These are phyloP conservation scores for Trichosurus vulpecula DNA, from an alignment of 2,797 vertebrate genomes.

Conservation along the genomic window DNA sequence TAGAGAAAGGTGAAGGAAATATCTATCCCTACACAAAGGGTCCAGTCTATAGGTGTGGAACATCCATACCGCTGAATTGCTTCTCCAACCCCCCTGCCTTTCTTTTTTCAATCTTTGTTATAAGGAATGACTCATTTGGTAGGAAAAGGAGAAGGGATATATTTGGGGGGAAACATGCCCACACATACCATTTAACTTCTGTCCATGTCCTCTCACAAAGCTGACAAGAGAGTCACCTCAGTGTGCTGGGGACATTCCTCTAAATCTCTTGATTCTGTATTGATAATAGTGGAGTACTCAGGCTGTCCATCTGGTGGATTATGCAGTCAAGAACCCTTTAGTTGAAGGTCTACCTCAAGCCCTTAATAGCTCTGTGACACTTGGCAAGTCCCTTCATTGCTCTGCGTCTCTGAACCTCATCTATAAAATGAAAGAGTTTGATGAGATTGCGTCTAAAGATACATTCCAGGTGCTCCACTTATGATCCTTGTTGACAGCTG, in stretches of 20 bases:
- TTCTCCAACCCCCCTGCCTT: not conserved
- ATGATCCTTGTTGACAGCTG: not conserved
- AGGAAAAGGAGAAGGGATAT: not conserved
- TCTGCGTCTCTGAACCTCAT: not conserved
- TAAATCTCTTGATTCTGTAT: not conserved
- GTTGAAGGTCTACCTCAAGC: not conserved
- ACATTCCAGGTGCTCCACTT: not conserved
- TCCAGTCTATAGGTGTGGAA: not conserved
- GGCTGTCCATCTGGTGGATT: not conserved
- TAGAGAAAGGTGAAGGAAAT: not conserved
- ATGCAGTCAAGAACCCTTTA: not conserved
- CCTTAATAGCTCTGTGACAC: not conserved
- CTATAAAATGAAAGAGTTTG: not conserved
- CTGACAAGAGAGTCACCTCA: not conserved
- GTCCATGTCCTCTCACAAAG: not conserved
- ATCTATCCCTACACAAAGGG: not conserved
- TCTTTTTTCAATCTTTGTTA: not conserved
- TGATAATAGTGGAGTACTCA: not conserved
- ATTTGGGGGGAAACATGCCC: not conserved
- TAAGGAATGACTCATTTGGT: not conserved
- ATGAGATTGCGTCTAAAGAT: not conserved
- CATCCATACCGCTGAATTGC: not conserved
- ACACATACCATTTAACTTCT: not conserved
- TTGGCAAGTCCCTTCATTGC: not conserved
- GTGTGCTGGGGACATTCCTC: not conserved